A percentile compares a stretch with the other conserved stretches of the same genome.
phyloP scores from a whole-genome alignment of 1,140 invertebrate species.

The Psix sp. region DNA sequence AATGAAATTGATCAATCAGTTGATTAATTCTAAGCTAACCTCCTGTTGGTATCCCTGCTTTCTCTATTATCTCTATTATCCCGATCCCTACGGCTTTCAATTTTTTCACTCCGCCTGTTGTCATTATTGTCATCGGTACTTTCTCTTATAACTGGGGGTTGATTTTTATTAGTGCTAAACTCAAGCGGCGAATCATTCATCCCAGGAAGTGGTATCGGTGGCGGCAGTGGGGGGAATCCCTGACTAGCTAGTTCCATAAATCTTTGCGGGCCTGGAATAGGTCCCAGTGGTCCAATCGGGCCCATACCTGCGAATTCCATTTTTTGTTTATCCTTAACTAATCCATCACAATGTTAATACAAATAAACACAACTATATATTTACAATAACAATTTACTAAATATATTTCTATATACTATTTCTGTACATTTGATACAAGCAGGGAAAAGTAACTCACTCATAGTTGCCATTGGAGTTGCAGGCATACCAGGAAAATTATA shows the following conservation, averaged over 20 bases:
- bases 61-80: constrained; percentile 67
- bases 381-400: too few relatives aligned
- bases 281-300: constrained; percentile 72
- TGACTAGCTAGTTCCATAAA: constrained; percentile 76
- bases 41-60: constrained; percentile 66
- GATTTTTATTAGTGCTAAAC: constrained; percentile 83
- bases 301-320: constrained; percentile 72
- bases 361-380: too few relatives aligned
- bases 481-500: constrained; percentile 76
- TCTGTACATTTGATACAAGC: constrained; percentile 1
- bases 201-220: constrained; percentile 76
- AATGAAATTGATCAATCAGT: too few relatives aligned
- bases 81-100: constrained; percentile 70
- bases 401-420: constrained; percentile 6
- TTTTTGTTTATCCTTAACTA: too few relatives aligned
- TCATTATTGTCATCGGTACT: constrained; percentile 74
- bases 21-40: constrained; percentile 48
- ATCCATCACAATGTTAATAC: too few relatives aligned
- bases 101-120: constrained; percentile 74
- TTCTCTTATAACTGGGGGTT: constrained; percentile 78
- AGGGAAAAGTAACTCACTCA: constrained; percentile 64
- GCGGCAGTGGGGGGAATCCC: constrained; percentile 73
- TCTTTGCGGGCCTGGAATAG: constrained; percentile 72
- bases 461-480: constrained; percentile 71
- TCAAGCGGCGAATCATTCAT: constrained; percentile 83